A percentile compares a stretch with the other conserved stretches of the same genome.
phyloP scores from a whole-genome alignment of 2,888 invertebrate genomes.

The Netelia melanura region DNA sequence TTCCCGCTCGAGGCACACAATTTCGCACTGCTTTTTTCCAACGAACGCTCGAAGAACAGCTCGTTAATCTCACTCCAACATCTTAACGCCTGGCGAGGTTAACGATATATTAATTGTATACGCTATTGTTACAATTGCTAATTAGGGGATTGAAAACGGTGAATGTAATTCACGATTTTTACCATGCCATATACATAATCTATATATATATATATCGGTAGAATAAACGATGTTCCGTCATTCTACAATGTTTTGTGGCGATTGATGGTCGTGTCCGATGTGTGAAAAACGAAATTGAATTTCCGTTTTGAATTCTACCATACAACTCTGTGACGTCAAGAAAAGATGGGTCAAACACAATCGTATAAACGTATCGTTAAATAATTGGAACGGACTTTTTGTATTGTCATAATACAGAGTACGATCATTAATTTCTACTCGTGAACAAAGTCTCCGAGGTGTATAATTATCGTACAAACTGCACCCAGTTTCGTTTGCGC shows the following conservation, averaged over 20 bases:
- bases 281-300: background rate
- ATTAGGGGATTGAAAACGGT: conserved; percentile 37
- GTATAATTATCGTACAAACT: conserved; percentile 14
- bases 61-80: too few species aligned
- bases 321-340: too few species aligned
- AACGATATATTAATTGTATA: conserved; percentile 17
- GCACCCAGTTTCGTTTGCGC: background rate
- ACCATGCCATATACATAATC: conserved; percentile 54
- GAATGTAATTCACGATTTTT: conserved; percentile 51
- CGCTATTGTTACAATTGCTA: conserved; percentile 34
- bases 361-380: background rate
- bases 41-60: too few species aligned
- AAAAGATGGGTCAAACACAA: background rate
- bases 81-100: background rate
- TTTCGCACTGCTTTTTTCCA: background rate
- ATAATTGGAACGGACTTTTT: conserved; percentile 49
- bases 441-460: background rate
- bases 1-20: conserved; percentile 12
- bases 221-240: conserved; percentile 59
- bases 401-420: conserved; percentile 65
- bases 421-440: conserved; percentile 49
- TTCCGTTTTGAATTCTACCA: too few species aligned
- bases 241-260: conserved; percentile 37
- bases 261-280: background rate
- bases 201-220: conserved; percentile 42